These are phyloP conservation scores for Capitella teleta DNA, from an alignment of 1,140 invertebrate species.

Conservation along the genomic window DNA sequence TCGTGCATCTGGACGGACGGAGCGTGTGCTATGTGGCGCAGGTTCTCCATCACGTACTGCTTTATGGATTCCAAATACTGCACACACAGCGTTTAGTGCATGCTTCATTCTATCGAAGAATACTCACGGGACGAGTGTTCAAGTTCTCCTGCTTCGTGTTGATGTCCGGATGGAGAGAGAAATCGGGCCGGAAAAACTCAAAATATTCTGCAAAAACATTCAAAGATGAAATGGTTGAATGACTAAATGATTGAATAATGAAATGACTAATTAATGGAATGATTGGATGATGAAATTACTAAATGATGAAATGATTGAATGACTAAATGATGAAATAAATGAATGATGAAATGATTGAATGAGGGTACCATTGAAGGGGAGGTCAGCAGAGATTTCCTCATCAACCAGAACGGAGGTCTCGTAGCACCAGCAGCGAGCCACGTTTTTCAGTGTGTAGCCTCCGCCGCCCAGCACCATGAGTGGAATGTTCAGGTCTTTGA, in stretches of 20 bases:
- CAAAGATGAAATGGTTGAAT: too few species aligned
- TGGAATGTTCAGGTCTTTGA: slow-evolving; percentile 79
- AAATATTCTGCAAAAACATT: slow-evolving; percentile 73
- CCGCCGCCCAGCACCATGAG: slow-evolving; percentile 85
- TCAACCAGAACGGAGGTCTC: slow-evolving; percentile 91
- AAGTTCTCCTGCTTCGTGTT: slow-evolving; percentile 74
- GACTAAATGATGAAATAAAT: too few species aligned
- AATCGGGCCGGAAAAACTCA: slow-evolving; percentile 92
- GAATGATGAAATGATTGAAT: slow-evolving; percentile 79
- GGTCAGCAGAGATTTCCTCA: slow-evolving; percentile 66
- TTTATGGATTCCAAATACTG: slow-evolving; percentile 59
- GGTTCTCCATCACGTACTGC: slow-evolving; percentile 35
- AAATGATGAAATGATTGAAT: too few species aligned
- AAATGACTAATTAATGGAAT: background rate
- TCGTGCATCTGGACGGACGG: slow-evolving; percentile 80
- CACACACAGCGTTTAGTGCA: slow-evolving; percentile 1
- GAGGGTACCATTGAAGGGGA: slow-evolving; percentile 79
- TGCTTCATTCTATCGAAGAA: background rate
- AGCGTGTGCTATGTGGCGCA: slow-evolving; percentile 25
- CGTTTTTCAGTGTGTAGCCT: slow-evolving; percentile 80
- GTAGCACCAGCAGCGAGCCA: slow-evolving; percentile 94
- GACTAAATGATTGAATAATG: too few species aligned
- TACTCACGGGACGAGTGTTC: slow-evolving; percentile 59
- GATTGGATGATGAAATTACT: background rate
- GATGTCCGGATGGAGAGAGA: slow-evolving; percentile 81